Evolutionary conservation across 2,113 vertebrate species (phyloP).

Genomic region (Salvelinus alpinus): DNA sequence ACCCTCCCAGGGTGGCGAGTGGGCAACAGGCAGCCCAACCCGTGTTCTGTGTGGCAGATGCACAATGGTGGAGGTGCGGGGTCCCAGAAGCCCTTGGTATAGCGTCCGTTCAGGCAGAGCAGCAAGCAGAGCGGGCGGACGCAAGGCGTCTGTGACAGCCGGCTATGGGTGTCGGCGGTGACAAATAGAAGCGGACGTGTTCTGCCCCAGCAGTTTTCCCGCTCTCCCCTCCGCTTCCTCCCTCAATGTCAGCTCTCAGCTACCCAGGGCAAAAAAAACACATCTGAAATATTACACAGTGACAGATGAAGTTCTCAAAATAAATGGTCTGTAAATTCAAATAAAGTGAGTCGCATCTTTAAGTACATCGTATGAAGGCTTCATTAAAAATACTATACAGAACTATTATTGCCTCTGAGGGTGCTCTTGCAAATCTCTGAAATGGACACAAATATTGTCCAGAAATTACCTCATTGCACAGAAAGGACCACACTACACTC

Average conservation of each 20-base stretch:
- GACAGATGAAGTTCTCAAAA: not conserved
- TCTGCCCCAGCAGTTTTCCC: constrained; percentile 48
- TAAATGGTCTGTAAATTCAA: no score
- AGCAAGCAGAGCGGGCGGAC: constrained; percentile 20
- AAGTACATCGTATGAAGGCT: no score
- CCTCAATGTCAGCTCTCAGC: constrained; percentile 18
- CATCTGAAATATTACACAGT: constrained; percentile 21
- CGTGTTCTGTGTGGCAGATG: constrained; percentile 43
- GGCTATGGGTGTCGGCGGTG: constrained; percentile 38
- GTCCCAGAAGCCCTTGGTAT: constrained; percentile 58
- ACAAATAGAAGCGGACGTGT: constrained; percentile 63
- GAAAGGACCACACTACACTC: no score
- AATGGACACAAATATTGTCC: no score
- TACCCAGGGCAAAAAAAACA: not conserved
- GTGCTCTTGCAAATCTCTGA: no score
- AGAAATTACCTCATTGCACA: no score
- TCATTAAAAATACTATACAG: no score
- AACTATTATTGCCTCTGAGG: no score
- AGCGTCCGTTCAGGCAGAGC: not conserved
- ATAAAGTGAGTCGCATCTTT: no score
- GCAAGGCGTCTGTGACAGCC: constrained; percentile 43
- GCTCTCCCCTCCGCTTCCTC: constrained; percentile 27
- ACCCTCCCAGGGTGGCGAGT: not conserved
- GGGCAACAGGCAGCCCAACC: not conserved
- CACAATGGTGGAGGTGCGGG: constrained; percentile 1